These are phyloP conservation scores for Arenicola marina DNA, from an alignment of 2,888 invertebrate genomes.

Conservation along the genomic window DNA sequence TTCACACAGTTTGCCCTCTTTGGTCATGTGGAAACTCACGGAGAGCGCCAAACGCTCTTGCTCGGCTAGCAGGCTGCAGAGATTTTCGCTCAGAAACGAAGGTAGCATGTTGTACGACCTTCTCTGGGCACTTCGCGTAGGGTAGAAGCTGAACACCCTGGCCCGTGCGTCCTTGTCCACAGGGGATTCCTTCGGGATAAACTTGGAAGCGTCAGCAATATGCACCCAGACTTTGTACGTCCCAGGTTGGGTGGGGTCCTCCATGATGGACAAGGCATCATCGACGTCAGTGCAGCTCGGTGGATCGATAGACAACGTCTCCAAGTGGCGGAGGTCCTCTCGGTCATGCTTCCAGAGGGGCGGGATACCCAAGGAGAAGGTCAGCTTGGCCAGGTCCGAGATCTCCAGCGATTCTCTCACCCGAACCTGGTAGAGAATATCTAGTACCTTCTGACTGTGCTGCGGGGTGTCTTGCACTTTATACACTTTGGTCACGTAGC, in stretches of 20 bases:
- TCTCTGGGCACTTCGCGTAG: constrained; percentile 62
- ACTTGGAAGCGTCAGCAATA: constrained; percentile 90
- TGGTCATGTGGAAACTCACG: constrained; percentile 83
- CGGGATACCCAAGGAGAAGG: too few relatives aligned
- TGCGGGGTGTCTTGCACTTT: not conserved
- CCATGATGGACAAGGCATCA: constrained; percentile 79
- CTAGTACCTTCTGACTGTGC: not conserved
- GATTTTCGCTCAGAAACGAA: constrained; percentile 73
- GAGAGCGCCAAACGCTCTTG: constrained; percentile 75
- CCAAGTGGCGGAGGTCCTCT: constrained; percentile 63
- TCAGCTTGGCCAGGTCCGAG: too few relatives aligned
- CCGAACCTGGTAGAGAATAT: constrained; percentile 5
- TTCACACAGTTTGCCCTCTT: constrained; percentile 66
- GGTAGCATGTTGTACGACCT: constrained; percentile 91
- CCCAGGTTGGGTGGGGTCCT: constrained; percentile 64
- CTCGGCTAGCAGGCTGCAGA: constrained; percentile 62
- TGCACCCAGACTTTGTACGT: constrained; percentile 80
- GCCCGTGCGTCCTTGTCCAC: constrained; percentile 69
- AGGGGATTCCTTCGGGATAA: constrained; percentile 74
- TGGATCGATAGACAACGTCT: constrained; percentile 93
- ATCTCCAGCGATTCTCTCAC: too few relatives aligned
- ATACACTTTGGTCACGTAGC: constrained; percentile 9
- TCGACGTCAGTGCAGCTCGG: constrained; percentile 88
- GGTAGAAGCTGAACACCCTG: constrained; percentile 71
- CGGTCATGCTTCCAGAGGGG: too few relatives aligned